Percentiles rank a stretch among this genome's conserved stretches.
Evolutionary conservation across 2,113 vertebrate genomes (phyloP).

Genomic region (Microtus richardsoni): DNA sequence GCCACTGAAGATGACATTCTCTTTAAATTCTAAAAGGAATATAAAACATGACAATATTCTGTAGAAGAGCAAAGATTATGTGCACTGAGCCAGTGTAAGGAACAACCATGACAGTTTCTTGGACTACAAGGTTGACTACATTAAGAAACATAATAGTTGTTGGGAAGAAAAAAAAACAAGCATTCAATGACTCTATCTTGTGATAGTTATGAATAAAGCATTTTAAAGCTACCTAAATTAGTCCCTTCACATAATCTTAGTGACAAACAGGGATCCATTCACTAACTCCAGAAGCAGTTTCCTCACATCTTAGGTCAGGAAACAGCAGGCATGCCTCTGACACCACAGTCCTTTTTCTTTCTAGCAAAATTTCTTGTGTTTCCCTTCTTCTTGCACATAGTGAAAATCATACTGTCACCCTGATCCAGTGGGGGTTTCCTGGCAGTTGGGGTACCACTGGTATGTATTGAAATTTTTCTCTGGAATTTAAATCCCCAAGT

Average conservation of each 20-base stretch:
- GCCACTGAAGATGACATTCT: not conserved
- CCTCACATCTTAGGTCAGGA: not conserved
- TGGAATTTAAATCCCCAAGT: not conserved
- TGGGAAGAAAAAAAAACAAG: not conserved
- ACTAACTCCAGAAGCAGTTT: not conserved
- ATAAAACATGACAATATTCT: constrained; percentile 20
- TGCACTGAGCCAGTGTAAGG: not conserved
- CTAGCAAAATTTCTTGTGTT: not conserved
- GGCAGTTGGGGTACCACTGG: not conserved
- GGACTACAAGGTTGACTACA: not conserved
- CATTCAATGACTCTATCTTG: not conserved
- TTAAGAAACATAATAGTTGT: not conserved
- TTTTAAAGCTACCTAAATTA: not conserved
- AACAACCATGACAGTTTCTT: not conserved
- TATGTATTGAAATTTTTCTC: not conserved
- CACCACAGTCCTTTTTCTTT: not conserved
- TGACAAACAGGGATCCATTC: not conserved
- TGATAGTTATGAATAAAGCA: not conserved
- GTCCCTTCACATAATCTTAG: not conserved
- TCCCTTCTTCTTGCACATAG: not conserved
- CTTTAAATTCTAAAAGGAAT: not conserved
- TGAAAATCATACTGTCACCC: constrained; percentile 6
- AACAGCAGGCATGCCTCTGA: not conserved
- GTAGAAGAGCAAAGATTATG: not conserved
- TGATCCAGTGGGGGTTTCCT: not conserved